Evolutionary conservation across 2,797 vertebrate species (phyloP), one percentile per base, ranked within the genome.

Genomic region (Nannoperca obscura): DNA sequence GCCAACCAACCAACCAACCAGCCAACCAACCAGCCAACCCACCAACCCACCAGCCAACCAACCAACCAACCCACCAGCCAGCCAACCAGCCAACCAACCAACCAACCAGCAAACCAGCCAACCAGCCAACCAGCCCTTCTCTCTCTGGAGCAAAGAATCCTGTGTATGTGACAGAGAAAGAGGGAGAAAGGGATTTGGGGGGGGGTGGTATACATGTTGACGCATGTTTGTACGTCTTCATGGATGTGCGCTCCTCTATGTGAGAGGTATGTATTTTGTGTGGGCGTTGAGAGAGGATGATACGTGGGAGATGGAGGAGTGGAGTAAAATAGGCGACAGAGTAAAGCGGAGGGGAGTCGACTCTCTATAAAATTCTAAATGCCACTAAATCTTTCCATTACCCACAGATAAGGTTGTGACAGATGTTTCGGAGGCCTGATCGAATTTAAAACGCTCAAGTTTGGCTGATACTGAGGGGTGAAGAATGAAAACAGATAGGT

Each of bases 371-470:
- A 82, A 73, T 61, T 70, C n/a, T 75, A 63, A 85, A 85, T 66
- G 86, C 71, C 76, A 74, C 81, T 88, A 90, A 89, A 86, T 91
- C 85, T 85, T 81, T 81, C 85, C 77, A 85, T 89, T 88, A 89
- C 87, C 85, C 82, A 38, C 83, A 76, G 88, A 91, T 90, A 80
- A 88, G 86, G 76, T 68, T 19, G 20, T 76, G 87, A 89, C 88
- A 87, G 91, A 90, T 89, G 90, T 87, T 87, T 75, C 3, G 12
- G 63, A 75, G 82, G 60, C 34, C 69, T 47, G 88, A 88, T 78
- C 82, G 76, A 86, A 89, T 88, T 84, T 63, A 78, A 85, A 90
- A 79, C 38, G 52, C 44, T 82, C 30, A 34, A 71, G 74, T 80
- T 89, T 47, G 72, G 73, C 78, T 81, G 85, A 85, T 78, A 79